Percentiles rank a stretch among this genome's conserved stretches.
Conservation (phyloP, 2,113 vertebrate species). For the Beaufortia kweichowensis region DNA sequence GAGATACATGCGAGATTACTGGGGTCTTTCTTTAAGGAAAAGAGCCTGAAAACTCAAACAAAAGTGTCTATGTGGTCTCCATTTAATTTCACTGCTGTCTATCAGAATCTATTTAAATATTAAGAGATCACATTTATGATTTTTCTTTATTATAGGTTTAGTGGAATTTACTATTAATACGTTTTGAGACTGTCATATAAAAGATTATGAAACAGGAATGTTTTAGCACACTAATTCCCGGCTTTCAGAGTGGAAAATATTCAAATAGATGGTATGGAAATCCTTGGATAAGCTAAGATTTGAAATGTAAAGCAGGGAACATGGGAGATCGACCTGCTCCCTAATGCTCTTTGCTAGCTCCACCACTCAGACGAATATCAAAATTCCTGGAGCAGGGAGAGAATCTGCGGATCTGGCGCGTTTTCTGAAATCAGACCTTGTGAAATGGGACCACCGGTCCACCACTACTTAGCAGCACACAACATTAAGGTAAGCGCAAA, state of each 20-base stretch:
- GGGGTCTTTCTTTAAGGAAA: no score
- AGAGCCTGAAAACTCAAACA: no score
- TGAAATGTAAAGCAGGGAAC: constrained; percentile 76
- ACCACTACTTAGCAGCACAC: constrained; percentile 14
- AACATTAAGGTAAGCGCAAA: constrained; percentile 48
- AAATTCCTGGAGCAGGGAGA: constrained; percentile 49
- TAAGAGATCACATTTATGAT: background rate
- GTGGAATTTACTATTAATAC: constrained; percentile 10
- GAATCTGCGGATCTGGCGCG: constrained; percentile 50
- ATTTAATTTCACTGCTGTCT: background rate
- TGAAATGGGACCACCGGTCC: constrained; percentile 55
- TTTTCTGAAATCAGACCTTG: constrained; percentile 33
- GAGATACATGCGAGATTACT: no score
- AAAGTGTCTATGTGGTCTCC: background rate
- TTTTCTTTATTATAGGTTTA: background rate
- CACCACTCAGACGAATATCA: constrained; percentile 45
- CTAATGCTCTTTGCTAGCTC: constrained; percentile 41
- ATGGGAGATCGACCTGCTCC: constrained; percentile 55
- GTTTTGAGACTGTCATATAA: constrained; percentile 22
- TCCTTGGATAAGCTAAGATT: constrained; percentile 72
- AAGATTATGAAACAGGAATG: constrained; percentile 39
- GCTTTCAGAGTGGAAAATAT: constrained; percentile 75
- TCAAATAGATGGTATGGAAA: constrained; percentile 80
- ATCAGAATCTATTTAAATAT: background rate
- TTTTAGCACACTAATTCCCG: constrained; percentile 47